Base-by-base conservation (phyloP, 2,888 invertebrate species). In the Amphimallon solstitiale region DNA sequence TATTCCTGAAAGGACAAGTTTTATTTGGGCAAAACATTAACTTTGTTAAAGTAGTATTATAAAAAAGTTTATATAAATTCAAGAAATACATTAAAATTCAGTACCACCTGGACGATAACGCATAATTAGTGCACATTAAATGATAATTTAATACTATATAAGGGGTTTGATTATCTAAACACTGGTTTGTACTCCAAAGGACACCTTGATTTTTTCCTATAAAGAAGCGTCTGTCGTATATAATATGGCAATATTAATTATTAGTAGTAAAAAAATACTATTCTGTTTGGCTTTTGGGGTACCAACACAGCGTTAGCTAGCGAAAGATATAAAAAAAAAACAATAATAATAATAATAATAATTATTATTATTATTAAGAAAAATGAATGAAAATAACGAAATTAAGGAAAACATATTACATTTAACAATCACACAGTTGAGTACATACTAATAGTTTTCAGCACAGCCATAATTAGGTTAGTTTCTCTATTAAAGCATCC, bases 381-480 rank as follows among this genome's bases (percentile, higher is more conserved):
- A 38, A 62, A 51, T 56, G 38, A 49, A 54, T 14, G 51, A 63
- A 23, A 48, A 29, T 43, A 67, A 61, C 38, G 61, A 65, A 59
- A 38, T 64, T 45, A 29, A 64, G 52, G 29, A 29, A 29, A 29
- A 29, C 29, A 64, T 43, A 54, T 34, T 61, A 64, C 63, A n/a
- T 29, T 66, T 66, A 66, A 43, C 61, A 60, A 65, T 66, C 65
- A 66, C 65, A 66, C 65, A 60, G 65, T 62, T 68, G 66, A 68
- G 65, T 68, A 70, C 61, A 66, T 52, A 66, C 69, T 67, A 68
- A 61, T 51, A 66, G 60, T 67, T 69, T 68, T 73, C 71, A 73
- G 73, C 75, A 75, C 75, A 75, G 75, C 75, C 75, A 72, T 72
- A 59, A 66, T 69, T 71, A 70, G 71, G 70, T 74, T 73, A 75